Evolutionary conservation across 2,888 invertebrate species (phyloP), one percentile per base, ranked within the genome.

Genomic region (Arge pagana): DNA sequence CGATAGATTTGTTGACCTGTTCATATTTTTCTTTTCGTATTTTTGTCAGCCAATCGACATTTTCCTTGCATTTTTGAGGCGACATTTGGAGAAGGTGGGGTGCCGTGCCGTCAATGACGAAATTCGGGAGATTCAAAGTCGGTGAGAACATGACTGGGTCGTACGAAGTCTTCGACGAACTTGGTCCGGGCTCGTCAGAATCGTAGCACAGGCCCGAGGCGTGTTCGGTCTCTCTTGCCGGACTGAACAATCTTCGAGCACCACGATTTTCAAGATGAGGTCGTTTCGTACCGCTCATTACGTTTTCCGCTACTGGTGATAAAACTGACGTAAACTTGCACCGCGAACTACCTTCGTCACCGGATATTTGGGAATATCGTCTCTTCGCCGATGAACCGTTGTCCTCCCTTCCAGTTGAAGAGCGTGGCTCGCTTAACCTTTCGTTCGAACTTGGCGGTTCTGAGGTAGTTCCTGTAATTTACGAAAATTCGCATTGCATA

Each of bases 91-190:
- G 77, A 45, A 89, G 70, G 71, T 90, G 90, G 0, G 91, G 91
- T 0, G 90, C 90, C 28, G 85, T 85, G 0, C 91, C 91, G 62
- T 87, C 85, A 10, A 86, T 60, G 0, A 89, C 89, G 64, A 82
- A 92, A 77, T 92, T 87, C 0, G 92, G 92, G 54, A 92, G 72
- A 70, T 90, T 85, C 11, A 81, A 80, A 0, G 88, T 88, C 0
- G 88, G 88, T 1, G 88, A 84, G 40, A 78, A 78, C 2, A 61
- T 54, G 43, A 13, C 19, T 35, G 11, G 54, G 37, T 45, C 48
- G n/a, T 71, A 52, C 40, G n/a, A 13, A 52, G 36, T 19, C 10
- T 8, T 55, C 19, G 55, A 58, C 2, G 67, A 62, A 54, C 68
- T 70, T 24, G 71, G 68, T 48, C 66, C 61, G 30, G 67, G 60